Evolutionary conservation across 2,888 invertebrate species (phyloP).

Genomic region (Hypsopygia costalis): DNA sequence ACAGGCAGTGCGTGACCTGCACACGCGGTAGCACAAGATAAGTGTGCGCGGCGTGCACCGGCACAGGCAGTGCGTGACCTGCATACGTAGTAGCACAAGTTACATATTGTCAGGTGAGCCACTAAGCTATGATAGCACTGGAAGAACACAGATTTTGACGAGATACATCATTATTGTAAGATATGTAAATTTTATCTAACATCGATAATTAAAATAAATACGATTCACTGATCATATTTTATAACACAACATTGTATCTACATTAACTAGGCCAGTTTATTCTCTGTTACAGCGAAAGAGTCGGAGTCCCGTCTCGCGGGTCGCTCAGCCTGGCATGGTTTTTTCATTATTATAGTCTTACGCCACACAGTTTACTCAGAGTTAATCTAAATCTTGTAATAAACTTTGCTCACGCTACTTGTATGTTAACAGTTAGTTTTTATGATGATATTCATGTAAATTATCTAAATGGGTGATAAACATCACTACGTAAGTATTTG

Average conservation of each 20-base stretch:
- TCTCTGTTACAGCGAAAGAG: neutral
- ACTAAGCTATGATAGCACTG: constrained; percentile 59
- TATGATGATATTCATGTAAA: neutral
- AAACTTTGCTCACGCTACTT: too few species aligned
- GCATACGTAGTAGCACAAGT: constrained; percentile 9
- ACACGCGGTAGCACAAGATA: neutral
- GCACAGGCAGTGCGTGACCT: neutral
- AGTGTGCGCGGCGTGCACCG: constrained; percentile 7
- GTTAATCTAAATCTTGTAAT: too few species aligned
- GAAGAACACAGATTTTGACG: constrained; percentile 71
- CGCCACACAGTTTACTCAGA: too few species aligned
- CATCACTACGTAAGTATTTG: constrained; percentile 20
- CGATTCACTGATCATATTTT: too few species aligned
- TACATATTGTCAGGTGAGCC: constrained; percentile 59
- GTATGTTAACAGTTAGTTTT: neutral
- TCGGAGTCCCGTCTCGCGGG: neutral
- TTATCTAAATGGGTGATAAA: neutral
- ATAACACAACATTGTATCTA: constrained; percentile 12
- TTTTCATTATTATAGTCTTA: neutral
- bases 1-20: neutral
- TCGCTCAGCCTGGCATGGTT: neutral
- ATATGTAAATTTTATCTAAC: constrained; percentile 67
- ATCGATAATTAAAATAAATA: constrained; percentile 50
- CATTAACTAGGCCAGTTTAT: constrained; percentile 25
- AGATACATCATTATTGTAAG: constrained; percentile 44